Evolutionary conservation across 2,113 vertebrate species (phyloP), one percentile per base, ranked within the genome.

Genomic region (Axis porcinus): DNA sequence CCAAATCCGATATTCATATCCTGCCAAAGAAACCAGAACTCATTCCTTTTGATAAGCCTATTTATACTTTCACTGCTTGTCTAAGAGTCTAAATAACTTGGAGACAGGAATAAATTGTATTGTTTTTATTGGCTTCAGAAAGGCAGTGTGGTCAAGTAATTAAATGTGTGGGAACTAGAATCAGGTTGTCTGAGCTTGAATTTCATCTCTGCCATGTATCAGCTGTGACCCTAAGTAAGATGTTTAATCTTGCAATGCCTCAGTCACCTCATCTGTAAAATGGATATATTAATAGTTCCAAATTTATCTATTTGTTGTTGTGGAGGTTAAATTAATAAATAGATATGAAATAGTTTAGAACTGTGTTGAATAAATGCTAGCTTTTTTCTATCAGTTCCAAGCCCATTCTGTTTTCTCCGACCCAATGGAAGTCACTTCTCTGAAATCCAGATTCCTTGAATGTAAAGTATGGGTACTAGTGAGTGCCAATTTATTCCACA

Each of bases 51-150:
- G 30, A 28, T 83, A 52, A 91, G 4, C 54, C 11, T 58, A 19
- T 62, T 79, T 92, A 91, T 47, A 62, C 10, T 83, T 60, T 13
- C 13, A 50, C 27, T 82, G 60, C 64, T 85, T 76, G 27, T 54
- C 36, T 76, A 50, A 94, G 10, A 27, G 0, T 89, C 47, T 76
- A 86, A 94, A 74, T 78, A 93, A 86, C n/a, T 17, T 76, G 28
- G 81, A 95, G 55, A 5, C 8, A 78, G 16, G 40, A 86, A 27
- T 30, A 90, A 50, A 33, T 76, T 97, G 91, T 87, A 57, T 55
- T 85, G 27, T 91, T 96, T 94, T 67, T 76, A 93, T 74, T 94
- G 54, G 6, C 16, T 33, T 97, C 50, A 91, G 58, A 85, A 94
- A 86, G 70, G 9, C 55, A 91, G 6, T 94, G 52, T 95, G 54